A percentile compares a stretch with the other conserved stretches of the same genome.
Conservation (phyloP, 2,888 invertebrate species). For the Machimus rusticus region DNA sequence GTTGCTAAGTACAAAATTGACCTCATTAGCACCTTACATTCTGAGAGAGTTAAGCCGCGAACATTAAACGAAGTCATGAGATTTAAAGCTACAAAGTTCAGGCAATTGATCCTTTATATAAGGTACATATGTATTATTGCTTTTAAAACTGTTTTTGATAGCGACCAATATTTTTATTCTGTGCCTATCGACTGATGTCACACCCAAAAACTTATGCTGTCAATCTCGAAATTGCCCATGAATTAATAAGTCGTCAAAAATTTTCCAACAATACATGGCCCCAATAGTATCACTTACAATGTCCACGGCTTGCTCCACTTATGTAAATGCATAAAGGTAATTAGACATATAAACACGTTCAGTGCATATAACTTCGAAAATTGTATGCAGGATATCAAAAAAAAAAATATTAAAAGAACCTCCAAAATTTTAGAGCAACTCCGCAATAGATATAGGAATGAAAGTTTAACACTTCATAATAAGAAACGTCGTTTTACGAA, state of each 20-base stretch:
- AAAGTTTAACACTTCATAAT: no score
- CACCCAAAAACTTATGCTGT: not conserved
- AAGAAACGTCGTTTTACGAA: no score
- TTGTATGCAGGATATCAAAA: not conserved
- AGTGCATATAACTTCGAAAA: not conserved
- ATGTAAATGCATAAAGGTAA: conserved; percentile 8
- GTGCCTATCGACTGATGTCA: conserved; percentile 8
- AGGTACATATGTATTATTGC: no score
- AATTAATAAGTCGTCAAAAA: conserved; percentile 17
- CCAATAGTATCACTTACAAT: not conserved
- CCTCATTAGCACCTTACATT: no score
- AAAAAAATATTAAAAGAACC: not conserved
- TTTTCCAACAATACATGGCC: conserved; percentile 6
- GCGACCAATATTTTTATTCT: conserved; percentile 9
- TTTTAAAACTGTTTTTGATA: no score
- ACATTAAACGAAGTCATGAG: no score
- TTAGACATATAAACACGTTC: not conserved
- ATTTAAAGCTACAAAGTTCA: no score
- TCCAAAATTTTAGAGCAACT: no score
- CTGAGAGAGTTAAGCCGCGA: no score
- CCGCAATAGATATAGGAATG: no score
- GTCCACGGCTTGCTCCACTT: conserved; percentile 1
- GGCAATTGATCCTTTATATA: no score
- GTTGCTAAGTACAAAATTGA: no score
- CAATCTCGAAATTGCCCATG: conserved; percentile 1